phyloP scores from a whole-genome alignment of 2,797 vertebrate species.

The Darevskia mixta region DNA sequence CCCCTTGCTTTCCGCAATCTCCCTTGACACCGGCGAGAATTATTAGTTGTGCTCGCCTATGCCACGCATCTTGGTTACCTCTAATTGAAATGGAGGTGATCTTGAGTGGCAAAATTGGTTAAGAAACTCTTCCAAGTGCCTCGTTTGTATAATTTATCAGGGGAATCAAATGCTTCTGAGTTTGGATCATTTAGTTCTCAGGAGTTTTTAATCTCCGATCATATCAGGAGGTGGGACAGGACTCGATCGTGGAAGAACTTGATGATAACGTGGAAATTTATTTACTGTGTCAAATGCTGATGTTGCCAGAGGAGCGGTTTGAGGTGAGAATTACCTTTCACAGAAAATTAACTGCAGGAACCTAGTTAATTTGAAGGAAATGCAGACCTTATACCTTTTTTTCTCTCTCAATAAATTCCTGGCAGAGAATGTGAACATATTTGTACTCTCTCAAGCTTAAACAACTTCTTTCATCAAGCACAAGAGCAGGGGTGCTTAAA shows the following conservation, averaged over 20 bases:
- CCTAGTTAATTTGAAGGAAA: constrained; percentile 78
- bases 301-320: constrained; percentile 76
- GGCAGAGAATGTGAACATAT: constrained; percentile 62
- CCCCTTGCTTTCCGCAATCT: constrained; percentile 67
- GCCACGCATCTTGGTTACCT: constrained; percentile 73
- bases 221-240: constrained; percentile 77
- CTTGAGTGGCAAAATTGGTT: constrained; percentile 76
- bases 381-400: constrained; percentile 58
- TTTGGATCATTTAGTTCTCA: constrained; percentile 76
- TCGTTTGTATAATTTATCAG: constrained; percentile 79
- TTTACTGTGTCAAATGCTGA: constrained; percentile 80
- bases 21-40: constrained; percentile 73
- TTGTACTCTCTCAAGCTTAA: constrained; percentile 65
- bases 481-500: constrained; percentile 34
- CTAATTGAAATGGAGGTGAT: constrained; percentile 78
- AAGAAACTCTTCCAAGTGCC: constrained; percentile 74
- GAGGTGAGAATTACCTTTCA: constrained; percentile 78
- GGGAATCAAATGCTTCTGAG: constrained; percentile 73
- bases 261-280: constrained; percentile 79
- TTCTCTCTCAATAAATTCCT: constrained; percentile 58
- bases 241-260: constrained; percentile 73
- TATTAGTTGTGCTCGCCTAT: constrained; percentile 71
- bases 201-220: constrained; percentile 76
- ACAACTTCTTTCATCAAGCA: constrained; percentile 56
- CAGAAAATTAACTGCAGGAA: constrained; percentile 78